A percentile compares a stretch with the other conserved stretches of the same genome.
Evolutionary conservation across 2,797 vertebrate species (phyloP).

Genomic region (Argentina silus): DNA sequence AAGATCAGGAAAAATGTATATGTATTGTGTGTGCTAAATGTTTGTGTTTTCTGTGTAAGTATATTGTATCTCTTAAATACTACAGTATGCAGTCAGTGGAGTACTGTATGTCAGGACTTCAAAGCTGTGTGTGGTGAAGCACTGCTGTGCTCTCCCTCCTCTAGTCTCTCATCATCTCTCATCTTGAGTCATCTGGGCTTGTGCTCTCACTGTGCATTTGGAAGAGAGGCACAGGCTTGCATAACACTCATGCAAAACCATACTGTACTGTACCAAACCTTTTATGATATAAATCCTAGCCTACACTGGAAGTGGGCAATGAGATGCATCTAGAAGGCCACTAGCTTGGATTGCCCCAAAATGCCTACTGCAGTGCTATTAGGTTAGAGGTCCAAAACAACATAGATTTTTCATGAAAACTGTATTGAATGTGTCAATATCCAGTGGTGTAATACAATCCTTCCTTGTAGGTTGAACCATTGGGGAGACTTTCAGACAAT

Average conservation of each 20-base stretch:
- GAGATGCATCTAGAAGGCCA: too few relatives aligned
- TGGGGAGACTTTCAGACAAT: slow-evolving; percentile 50
- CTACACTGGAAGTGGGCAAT: not conserved
- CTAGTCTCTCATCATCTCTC: slow-evolving; percentile 23
- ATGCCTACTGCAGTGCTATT: not conserved
- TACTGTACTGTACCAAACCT: slow-evolving; percentile 1
- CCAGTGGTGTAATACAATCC: slow-evolving; percentile 32
- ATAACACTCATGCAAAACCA: slow-evolving; percentile 10
- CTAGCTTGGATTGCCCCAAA: not conserved
- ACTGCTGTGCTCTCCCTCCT: slow-evolving; percentile 14
- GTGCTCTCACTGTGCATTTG: slow-evolving; percentile 28
- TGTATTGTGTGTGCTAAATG: not conserved
- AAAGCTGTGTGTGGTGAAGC: slow-evolving; percentile 37
- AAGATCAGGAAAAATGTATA: slow-evolving; percentile 3
- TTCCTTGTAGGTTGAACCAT: slow-evolving; percentile 24
- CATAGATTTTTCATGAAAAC: slow-evolving; percentile 28
- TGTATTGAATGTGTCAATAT: slow-evolving; percentile 17
- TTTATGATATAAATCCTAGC: slow-evolving; percentile 15
- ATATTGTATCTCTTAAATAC: slow-evolving; percentile 5
- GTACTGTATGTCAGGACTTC: slow-evolving; percentile 24
- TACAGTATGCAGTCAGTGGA: not conserved
- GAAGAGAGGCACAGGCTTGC: slow-evolving; percentile 15
- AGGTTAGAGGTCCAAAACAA: not conserved
- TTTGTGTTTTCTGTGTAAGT: not conserved
- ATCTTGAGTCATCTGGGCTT: slow-evolving; percentile 51